phyloP scores from a whole-genome alignment of 2,888 invertebrate species.

The Trisateles emortualis region DNA sequence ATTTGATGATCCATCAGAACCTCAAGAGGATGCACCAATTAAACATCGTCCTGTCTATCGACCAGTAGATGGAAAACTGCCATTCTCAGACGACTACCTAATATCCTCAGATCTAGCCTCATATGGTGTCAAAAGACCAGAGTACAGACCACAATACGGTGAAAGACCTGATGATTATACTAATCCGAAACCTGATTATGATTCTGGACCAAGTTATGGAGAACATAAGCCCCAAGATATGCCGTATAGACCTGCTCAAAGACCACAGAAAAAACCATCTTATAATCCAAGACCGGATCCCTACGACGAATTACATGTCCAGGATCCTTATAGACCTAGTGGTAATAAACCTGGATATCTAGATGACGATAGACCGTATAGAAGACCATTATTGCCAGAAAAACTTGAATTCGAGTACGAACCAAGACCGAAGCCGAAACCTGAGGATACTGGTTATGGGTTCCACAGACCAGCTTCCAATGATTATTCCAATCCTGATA shows the following conservation, averaged over 20 bases:
- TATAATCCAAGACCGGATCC: slow-evolving; percentile 54
- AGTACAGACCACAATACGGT: slow-evolving; percentile 49
- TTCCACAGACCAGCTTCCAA: slow-evolving; percentile 39
- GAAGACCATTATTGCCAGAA: slow-evolving; percentile 58
- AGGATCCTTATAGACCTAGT: slow-evolving; percentile 46
- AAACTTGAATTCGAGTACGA: slow-evolving; percentile 73
- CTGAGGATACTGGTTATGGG: slow-evolving; percentile 32
- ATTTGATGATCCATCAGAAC: slow-evolving; percentile 60
- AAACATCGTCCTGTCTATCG: slow-evolving; percentile 71
- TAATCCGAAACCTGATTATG: slow-evolving; percentile 62
- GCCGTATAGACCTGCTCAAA: slow-evolving; percentile 62
- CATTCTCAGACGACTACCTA: slow-evolving; percentile 62
- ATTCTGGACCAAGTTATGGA: slow-evolving; percentile 72
- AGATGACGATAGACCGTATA: slow-evolving; percentile 39
- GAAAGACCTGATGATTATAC: slow-evolving; percentile 73
- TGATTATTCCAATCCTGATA: slow-evolving; percentile 52
- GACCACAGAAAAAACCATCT: slow-evolving; percentile 33
- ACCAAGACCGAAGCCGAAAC: slow-evolving; percentile 69
- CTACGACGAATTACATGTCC: slow-evolving; percentile 68
- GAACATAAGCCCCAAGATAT: slow-evolving; percentile 69
- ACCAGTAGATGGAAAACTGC: slow-evolving; percentile 70
- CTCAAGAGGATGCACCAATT: slow-evolving; percentile 40
- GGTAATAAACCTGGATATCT: slow-evolving; percentile 53
- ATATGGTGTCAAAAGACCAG: slow-evolving; percentile 51
- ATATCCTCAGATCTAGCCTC: slow-evolving; percentile 55